These are phyloP conservation scores for Tinamus guttatus DNA, from an alignment of 2,113 vertebrate species.

Conservation along the genomic window DNA sequence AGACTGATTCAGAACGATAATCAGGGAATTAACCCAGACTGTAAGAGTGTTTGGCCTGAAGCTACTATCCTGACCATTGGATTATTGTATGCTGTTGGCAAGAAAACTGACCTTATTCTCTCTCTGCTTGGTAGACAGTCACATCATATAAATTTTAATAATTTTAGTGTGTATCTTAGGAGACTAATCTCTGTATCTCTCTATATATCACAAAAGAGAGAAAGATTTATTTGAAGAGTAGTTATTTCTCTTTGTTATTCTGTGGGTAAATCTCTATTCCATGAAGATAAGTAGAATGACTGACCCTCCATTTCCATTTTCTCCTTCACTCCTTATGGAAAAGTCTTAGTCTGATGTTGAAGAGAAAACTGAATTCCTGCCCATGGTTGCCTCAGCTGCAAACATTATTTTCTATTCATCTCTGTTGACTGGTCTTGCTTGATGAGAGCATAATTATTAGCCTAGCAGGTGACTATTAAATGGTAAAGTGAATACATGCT, in stretches of 20 bases:
- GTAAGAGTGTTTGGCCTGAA: not conserved
- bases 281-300: not conserved
- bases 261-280: not conserved
- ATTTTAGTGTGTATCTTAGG: not conserved
- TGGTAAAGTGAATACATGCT: not conserved
- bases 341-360: not conserved
- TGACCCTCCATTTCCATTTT: not conserved
- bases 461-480: not conserved
- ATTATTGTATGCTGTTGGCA: not conserved
- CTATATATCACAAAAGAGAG: not conserved
- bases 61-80: not conserved
- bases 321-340: not conserved
- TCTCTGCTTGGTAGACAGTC: not conserved
- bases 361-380: not conserved
- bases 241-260: not conserved
- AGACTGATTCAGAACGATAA: not conserved
- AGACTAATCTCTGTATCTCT: not conserved
- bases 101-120: constrained; percentile 2
- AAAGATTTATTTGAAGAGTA: not conserved
- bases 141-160: not conserved
- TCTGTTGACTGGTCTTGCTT: not conserved
- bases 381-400: not conserved
- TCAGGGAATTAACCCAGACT: not conserved
- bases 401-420: not conserved
- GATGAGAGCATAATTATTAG: not conserved